Evolutionary conservation across 2,888 invertebrate genomes (phyloP), one percentile per base, ranked within the genome.

Genomic region (Lathronympha strigana): DNA sequence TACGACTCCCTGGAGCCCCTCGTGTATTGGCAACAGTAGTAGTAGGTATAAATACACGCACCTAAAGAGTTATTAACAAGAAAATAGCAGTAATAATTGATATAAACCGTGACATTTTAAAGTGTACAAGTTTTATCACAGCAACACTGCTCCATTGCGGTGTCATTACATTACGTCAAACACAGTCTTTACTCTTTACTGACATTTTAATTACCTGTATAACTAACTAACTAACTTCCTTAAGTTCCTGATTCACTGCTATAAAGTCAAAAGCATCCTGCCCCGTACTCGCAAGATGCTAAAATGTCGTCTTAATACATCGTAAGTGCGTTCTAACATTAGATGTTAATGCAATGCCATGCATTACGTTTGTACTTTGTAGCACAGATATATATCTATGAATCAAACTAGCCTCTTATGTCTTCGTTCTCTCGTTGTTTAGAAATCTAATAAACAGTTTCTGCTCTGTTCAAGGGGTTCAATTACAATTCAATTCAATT

Each of bases 311-410:
- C 58, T 28, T 36, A 60, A 64, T 57, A 57, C 64, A 25, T 33
- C 36, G 40, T 51, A 45, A 60, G 53, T 53, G 53, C 58, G 51
- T 53, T 61, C 38, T 49, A 28, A 28, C 58, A 60, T 64, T 58
- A 64, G 36, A 43, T 45, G 58, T 51, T 64, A 64, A 58, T 64
- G 64, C 43, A 25, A 40, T 63, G 55, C 21, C 57, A 63, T 63
- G 50, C 62, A 62, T 49, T 49, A 58, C 50, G 40, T 64, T 47
- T 63, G 21, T 36, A 23, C 36, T 64, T 47, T 63, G 21, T 36
- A 23, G 61, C 43, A 45, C 49, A 23, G 47, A 3, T n/a, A 47
- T n/a, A 5, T 25, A n/a, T 47, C 0, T 47, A 23, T 13, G 13
- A 4, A 15, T 38, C 38, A 6, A 8, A 33, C 9, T 33, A 33